phyloP scores from a whole-genome alignment of 2,888 invertebrate species.

The Sycophila texana region DNA sequence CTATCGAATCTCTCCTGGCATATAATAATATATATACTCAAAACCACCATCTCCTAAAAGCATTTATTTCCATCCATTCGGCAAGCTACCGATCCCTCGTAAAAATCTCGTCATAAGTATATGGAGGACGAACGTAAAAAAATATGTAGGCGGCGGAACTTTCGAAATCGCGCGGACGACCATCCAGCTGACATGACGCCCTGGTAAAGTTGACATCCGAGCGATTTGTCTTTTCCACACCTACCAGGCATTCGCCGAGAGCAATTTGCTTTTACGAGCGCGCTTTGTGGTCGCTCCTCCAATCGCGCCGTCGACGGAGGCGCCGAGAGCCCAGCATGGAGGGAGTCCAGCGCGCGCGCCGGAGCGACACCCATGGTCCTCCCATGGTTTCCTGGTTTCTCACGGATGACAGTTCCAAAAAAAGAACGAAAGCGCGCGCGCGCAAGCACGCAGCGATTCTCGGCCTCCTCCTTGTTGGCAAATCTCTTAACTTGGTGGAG shows the following conservation, averaged over 20 bases:
- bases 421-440: conserved; percentile 49
- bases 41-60: too few relatives aligned
- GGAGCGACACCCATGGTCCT: conserved; percentile 43
- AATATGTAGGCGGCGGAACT: not conserved
- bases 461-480: too few relatives aligned
- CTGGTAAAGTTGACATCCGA: conserved; percentile 68
- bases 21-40: too few relatives aligned
- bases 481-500: not conserved
- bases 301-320: conserved; percentile 56
- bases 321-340: conserved; percentile 18
- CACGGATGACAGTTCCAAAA: conserved; percentile 65
- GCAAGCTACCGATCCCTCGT: too few relatives aligned
- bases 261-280: conserved; percentile 62
- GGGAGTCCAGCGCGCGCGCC: not conserved
- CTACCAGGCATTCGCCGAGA: conserved; percentile 55
- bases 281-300: conserved; percentile 62
- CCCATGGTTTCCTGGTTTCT: conserved; percentile 69
- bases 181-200: conserved; percentile 57
- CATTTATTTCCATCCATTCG: too few relatives aligned
- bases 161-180: too few relatives aligned
- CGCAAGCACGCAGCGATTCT: not conserved
- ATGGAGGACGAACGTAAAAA: not conserved
- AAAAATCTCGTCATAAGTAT: too few relatives aligned
- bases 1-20: too few relatives aligned
- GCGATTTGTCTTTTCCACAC: conserved; percentile 68